Evolutionary conservation across 2,797 vertebrate genomes (phyloP).

Genomic region (Silurus aristotelis): DNA sequence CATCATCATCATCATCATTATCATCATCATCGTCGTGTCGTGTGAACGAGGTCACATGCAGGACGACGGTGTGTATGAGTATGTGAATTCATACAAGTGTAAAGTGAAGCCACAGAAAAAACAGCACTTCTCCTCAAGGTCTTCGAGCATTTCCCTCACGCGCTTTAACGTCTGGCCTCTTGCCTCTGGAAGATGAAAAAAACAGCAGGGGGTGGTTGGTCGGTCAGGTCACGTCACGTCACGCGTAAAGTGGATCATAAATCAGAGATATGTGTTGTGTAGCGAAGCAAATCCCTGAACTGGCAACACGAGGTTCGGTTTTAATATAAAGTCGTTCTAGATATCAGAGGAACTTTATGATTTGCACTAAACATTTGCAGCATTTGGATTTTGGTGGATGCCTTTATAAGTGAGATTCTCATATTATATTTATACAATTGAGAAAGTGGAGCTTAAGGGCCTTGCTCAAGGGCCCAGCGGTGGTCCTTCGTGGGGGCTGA

Average conservation of each 20-base stretch:
- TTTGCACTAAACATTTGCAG: too few relatives aligned
- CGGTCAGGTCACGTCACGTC: constrained; percentile 30
- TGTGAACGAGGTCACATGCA: not conserved
- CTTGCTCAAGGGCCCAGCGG: too few relatives aligned
- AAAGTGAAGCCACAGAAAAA: not conserved
- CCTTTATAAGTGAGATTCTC: too few relatives aligned
- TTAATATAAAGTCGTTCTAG: not conserved
- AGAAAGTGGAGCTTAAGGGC: too few relatives aligned
- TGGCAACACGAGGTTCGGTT: not conserved
- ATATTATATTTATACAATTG: too few relatives aligned
- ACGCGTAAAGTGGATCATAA: constrained; percentile 37
- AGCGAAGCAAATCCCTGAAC: not conserved
- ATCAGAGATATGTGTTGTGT: constrained; percentile 4
- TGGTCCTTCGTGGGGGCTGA: too few relatives aligned
- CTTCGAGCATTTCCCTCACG: constrained; percentile 7
- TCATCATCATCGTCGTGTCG: not conserved
- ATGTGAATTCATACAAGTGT: not conserved
- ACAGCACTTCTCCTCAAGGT: not conserved
- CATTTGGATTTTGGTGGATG: too few relatives aligned
- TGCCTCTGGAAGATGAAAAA: constrained; percentile 29
- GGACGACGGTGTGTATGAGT: not conserved
- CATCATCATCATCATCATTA: not conserved
- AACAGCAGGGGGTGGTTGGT: not conserved
- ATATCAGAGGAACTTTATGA: not conserved
- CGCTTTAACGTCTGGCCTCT: constrained; percentile 8